Conservation (phyloP, 2,113 vertebrate species). For the Tringa solitaria region DNA sequence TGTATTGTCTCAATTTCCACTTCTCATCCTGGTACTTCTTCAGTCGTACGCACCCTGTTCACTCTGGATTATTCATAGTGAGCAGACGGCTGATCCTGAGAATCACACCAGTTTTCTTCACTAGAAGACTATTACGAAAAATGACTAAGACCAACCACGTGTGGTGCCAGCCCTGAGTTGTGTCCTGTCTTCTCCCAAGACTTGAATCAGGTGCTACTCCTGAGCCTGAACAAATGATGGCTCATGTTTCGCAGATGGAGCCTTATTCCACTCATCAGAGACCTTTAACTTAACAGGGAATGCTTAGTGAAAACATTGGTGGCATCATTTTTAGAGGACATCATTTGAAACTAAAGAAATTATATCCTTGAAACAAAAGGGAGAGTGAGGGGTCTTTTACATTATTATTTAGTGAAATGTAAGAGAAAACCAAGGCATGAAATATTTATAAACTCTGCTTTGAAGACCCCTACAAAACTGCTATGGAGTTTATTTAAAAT, state of each 20-base stretch:
- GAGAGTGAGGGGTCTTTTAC: slow-evolving; percentile 21
- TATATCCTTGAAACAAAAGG: slow-evolving; percentile 54
- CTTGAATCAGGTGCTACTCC: not conserved
- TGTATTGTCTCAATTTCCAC: not conserved
- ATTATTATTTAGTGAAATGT: slow-evolving; percentile 43
- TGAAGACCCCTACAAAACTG: slow-evolving; percentile 59
- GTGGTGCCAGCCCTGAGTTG: not conserved
- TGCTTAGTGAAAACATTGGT: not conserved
- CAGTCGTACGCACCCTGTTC: not conserved
- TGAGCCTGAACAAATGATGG: not conserved
- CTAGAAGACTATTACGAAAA: not conserved
- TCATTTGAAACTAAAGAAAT: slow-evolving; percentile 38
- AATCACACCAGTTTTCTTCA: not conserved
- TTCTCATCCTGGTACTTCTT: not conserved
- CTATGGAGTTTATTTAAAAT: slow-evolving; percentile 61
- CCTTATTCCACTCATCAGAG: not conserved
- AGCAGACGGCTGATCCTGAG: not conserved
- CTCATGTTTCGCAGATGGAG: not conserved
- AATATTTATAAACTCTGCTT: slow-evolving; percentile 71
- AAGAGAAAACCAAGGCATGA: slow-evolving; percentile 59
- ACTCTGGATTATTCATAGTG: not conserved
- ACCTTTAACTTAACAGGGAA: not conserved
- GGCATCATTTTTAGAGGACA: not conserved
- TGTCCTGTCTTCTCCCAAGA: not conserved
- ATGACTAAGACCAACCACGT: not conserved